A percentile compares a stretch with the other conserved stretches of the same genome.
These are phyloP conservation scores for Seriola quinqueradiata DNA, from an alignment of 2,113 vertebrate genomes.

Conservation along the genomic window DNA sequence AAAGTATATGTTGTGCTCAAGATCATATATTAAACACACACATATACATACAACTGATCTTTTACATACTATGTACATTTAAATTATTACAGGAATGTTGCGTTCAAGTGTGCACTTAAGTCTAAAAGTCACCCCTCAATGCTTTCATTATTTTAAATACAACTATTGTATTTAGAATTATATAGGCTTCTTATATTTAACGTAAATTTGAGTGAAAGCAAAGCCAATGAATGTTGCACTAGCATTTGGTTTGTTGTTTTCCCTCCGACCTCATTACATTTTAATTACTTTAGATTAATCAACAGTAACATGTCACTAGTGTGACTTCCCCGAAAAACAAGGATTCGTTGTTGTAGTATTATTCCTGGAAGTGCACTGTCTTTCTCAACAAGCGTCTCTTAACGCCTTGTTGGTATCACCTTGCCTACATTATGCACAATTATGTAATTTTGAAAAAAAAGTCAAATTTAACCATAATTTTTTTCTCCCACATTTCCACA, in stretches of 20 bases:
- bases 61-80: neutral
- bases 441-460: neutral
- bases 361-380: conserved; percentile 19
- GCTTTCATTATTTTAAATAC: too few species aligned
- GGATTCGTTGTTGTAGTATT: neutral
- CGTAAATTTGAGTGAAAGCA: too few species aligned
- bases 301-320: neutral
- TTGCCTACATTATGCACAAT: neutral
- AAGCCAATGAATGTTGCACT: neutral
- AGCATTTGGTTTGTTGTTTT: neutral
- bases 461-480: neutral
- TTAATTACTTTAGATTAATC: conserved; percentile 1
- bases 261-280: neutral
- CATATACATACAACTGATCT: neutral
- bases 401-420: neutral
- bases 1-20: neutral
- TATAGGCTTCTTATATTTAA: too few species aligned
- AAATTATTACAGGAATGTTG: neutral
- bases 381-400: conserved; percentile 4
- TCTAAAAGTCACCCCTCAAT: neutral
- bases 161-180: too few species aligned
- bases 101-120: neutral
- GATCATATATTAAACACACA: neutral
- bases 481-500: neutral
- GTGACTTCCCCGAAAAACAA: conserved; percentile 13